These are phyloP conservation scores for Strigamia transsilvanica DNA, from an alignment of 2,888 invertebrate genomes.

Conservation along the genomic window DNA sequence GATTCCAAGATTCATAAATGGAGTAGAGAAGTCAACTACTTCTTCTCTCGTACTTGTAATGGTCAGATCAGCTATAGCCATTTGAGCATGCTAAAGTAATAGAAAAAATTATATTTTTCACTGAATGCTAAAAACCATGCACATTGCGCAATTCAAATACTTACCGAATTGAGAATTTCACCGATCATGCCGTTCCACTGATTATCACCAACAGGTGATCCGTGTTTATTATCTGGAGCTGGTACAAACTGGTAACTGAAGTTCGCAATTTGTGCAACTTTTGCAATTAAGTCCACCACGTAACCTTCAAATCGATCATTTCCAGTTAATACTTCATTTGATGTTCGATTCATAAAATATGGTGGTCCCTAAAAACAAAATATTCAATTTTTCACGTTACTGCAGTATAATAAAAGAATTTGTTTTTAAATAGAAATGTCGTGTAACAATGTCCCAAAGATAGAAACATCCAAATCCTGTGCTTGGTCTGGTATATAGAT, in stretches of 20 bases:
- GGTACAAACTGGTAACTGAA: constrained; percentile 84
- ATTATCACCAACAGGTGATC: constrained; percentile 56
- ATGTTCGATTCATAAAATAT: constrained; percentile 85
- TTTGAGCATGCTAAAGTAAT: constrained; percentile 81
- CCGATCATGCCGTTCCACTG: constrained; percentile 59
- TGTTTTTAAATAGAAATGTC: too few species aligned
- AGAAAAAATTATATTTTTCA: too few species aligned
- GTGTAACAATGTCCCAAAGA: too few species aligned
- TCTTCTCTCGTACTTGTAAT: constrained; percentile 95
- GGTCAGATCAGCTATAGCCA: constrained; percentile 96
- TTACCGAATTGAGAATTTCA: constrained; percentile 58
- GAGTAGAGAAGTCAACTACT: constrained; percentile 96
- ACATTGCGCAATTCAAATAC: too few species aligned
- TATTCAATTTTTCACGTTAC: too few species aligned
- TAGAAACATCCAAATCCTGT: too few species aligned
- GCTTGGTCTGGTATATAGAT: too few species aligned
- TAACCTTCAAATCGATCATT: constrained; percentile 88
- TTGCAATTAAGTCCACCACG: constrained; percentile 84
- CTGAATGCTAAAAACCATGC: too few species aligned
- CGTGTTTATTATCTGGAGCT: constrained; percentile 66
- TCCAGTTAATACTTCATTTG: constrained; percentile 75
- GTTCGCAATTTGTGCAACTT: constrained; percentile 77
- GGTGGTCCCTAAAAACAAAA: constrained; percentile 76
- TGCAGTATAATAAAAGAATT: too few species aligned
- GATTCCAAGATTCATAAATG: constrained; percentile 98